These are phyloP conservation scores for Leptinotarsa rubiginosa DNA, from an alignment of 2,888 invertebrate species.

Conservation along the genomic window DNA sequence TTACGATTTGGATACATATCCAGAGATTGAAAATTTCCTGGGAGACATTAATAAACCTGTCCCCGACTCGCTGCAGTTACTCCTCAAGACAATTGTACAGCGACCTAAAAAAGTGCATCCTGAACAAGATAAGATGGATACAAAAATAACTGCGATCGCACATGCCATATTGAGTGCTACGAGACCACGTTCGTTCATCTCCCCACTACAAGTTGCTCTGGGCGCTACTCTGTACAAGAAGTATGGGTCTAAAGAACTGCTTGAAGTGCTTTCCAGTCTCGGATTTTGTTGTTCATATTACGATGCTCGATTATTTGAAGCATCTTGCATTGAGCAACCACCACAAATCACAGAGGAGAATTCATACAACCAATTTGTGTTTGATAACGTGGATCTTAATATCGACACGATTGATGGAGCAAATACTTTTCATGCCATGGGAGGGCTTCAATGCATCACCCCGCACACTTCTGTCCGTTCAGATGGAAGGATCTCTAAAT, in stretches of 20 bases:
- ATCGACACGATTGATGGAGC: slow-evolving; percentile 19
- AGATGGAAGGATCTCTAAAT: background rate
- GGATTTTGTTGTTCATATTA: slow-evolving; percentile 48
- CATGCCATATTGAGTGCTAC: slow-evolving; percentile 37
- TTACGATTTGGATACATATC: too few species aligned
- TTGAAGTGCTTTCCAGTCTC: slow-evolving; percentile 44
- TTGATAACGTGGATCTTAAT: slow-evolving; percentile 17
- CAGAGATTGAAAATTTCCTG: background rate
- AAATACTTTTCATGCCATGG: slow-evolving; percentile 23
- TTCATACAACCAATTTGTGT: slow-evolving; percentile 18
- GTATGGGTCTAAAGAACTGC: slow-evolving; percentile 43
- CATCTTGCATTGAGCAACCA: slow-evolving; percentile 42
- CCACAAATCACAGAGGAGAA: background rate
- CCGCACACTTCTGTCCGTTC: background rate
- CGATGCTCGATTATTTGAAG: slow-evolving; percentile 47
- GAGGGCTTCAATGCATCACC: slow-evolving; percentile 21
- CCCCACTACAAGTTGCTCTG: slow-evolving; percentile 36
- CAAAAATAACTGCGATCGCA: slow-evolving; percentile 28
- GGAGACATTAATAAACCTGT: background rate
- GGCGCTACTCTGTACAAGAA: slow-evolving; percentile 43
- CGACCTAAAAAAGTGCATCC: slow-evolving; percentile 20
- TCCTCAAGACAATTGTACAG: slow-evolving; percentile 12
- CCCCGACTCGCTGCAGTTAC: slow-evolving; percentile 30
- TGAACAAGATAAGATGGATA: slow-evolving; percentile 20
- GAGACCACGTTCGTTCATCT: slow-evolving; percentile 44